Conservation (phyloP, 2,888 invertebrate species). For the Dimorphilus gyrociliatus region DNA sequence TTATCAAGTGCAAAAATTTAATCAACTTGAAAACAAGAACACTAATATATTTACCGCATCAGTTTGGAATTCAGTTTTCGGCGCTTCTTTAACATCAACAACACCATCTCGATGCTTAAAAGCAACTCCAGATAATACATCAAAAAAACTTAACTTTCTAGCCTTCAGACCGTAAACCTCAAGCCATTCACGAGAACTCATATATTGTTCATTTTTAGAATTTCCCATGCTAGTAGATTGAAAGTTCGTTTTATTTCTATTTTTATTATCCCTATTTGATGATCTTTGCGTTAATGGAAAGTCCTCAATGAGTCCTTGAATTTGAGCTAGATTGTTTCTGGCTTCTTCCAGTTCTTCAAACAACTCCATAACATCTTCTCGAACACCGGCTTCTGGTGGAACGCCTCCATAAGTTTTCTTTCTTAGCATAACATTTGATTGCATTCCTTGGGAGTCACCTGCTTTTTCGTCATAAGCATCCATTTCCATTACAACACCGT, state of each 20-base stretch:
- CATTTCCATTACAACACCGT: conserved; percentile 34
- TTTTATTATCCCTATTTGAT: background rate
- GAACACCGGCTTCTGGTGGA: conserved; percentile 31
- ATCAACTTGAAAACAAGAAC: no score
- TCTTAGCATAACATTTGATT: conserved; percentile 26
- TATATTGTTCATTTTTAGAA: conserved; percentile 24
- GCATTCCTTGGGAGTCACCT: conserved; percentile 15
- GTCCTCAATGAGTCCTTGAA: conserved; percentile 20
- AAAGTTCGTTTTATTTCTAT: conserved; percentile 1
- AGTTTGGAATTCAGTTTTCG: conserved; percentile 18
- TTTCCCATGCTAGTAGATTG: background rate
- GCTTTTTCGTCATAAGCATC: conserved; percentile 27
- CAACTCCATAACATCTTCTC: conserved; percentile 33
- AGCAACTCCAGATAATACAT: conserved; percentile 28
- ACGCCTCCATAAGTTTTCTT: conserved; percentile 32
- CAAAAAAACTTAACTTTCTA: conserved; percentile 27
- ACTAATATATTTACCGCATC: conserved; percentile 31
- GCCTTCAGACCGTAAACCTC: conserved; percentile 28
- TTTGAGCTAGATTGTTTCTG: conserved; percentile 20
- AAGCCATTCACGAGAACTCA: conserved; percentile 35
- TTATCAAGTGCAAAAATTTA: no score
- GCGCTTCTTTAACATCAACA: conserved; percentile 23
- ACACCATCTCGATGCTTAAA: conserved; percentile 36
- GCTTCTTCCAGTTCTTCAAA: conserved; percentile 37
- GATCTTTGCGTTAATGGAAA: conserved; percentile 12